Evolutionary conservation across 2,888 invertebrate genomes (phyloP), one percentile per base, ranked within the genome.

Genomic region (Leptinotarsa peninsularis): DNA sequence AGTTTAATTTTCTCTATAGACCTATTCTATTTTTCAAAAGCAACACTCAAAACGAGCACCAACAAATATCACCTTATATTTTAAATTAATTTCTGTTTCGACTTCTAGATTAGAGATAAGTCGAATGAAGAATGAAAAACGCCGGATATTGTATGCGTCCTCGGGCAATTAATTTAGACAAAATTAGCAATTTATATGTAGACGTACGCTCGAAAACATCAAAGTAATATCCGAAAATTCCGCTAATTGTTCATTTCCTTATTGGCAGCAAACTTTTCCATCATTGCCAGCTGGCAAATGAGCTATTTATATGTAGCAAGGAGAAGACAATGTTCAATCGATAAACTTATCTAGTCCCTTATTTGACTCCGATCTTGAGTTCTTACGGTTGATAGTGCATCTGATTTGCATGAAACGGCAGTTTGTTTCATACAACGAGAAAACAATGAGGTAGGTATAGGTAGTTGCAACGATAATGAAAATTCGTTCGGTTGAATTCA

Each of bases 171-270:
- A 58, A 58, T 1, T 4, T 33, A 33, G 18, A 63, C 14, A 17
- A 43, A 63, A 63, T 63, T 63, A 63, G n/a, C n/a, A 33, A 33
- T 63, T 63, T 43, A 14, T 43, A 63, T 63, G 63, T 63, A 33
- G 7, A 14, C 63, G n/a, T 43, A 1, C 5, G 10, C 17, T 43
- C 17, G 10, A 7, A 5, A n/a, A 63, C 33, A 43, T 63, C 63
- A 27, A 63, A 63, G 63, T 33, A 27, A 63, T 43, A 17, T n/a
- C 43, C 43, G n/a, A 43, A 63, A 63, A 33, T 63, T 63, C 63
- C 63, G 43, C 33, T 63, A 5, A 63, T 63, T 17, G 63, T 43
- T 43, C 63, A 63, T 63, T 63, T 33, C 63, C 63, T 43, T 17
- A 63, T 33, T n/a, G 14, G n/a, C 33, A 17, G n/a, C n/a, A 33